Conservation (phyloP, 2,888 invertebrate species). For the Oeneis ivallda region DNA sequence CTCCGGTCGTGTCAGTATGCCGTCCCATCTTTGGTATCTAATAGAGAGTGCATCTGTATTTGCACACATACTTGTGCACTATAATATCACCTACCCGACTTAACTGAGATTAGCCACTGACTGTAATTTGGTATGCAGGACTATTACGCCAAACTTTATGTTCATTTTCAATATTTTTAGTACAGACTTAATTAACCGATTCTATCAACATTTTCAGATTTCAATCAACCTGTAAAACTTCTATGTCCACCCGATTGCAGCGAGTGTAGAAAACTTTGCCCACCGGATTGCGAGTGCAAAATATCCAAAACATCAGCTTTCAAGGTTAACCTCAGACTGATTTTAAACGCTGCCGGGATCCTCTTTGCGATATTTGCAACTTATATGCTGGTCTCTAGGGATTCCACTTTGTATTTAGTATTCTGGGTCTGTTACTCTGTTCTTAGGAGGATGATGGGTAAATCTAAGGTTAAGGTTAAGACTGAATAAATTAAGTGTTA, state of each 20-base stretch:
- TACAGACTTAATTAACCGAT: no score
- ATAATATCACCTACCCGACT: no score
- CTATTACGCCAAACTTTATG: no score
- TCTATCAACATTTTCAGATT: slow-evolving; percentile 48
- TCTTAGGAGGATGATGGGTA: slow-evolving; percentile 59
- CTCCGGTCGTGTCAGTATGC: no score
- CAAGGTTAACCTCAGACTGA: slow-evolving; percentile 41
- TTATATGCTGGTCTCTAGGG: slow-evolving; percentile 64
- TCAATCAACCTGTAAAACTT: slow-evolving; percentile 41
- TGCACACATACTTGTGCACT: no score
- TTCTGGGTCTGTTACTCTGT: slow-evolving; percentile 72
- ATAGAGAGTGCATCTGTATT: no score
- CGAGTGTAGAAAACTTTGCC: slow-evolving; percentile 38
- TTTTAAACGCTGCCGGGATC: slow-evolving; percentile 61
- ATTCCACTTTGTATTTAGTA: slow-evolving; percentile 66
- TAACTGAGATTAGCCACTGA: no score
- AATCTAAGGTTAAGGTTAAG: slow-evolving; percentile 53
- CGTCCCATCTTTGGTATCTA: no score
- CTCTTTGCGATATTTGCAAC: slow-evolving; percentile 63
- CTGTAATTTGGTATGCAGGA: no score
- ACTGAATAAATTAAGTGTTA: slow-evolving; percentile 37
- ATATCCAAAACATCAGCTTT: slow-evolving; percentile 47
- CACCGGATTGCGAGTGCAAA: slow-evolving; percentile 43
- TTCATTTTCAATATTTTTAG: no score
- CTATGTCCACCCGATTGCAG: slow-evolving; percentile 41